Conservation (phyloP, 2,113 vertebrate genomes). For the Charina bottae region DNA sequence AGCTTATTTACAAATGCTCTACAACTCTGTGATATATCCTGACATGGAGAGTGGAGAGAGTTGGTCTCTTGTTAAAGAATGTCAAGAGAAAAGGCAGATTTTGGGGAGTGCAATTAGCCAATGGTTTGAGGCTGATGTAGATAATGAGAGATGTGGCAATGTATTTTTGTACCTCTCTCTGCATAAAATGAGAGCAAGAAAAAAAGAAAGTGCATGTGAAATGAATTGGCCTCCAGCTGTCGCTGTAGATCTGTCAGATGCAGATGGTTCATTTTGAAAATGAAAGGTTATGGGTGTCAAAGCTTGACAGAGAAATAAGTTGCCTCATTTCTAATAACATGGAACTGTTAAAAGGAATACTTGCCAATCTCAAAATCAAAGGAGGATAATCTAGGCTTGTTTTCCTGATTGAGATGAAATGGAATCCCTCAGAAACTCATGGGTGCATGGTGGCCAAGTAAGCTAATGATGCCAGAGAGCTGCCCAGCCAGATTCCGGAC, state of each 20-base stretch:
- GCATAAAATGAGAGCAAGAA: constrained; percentile 20
- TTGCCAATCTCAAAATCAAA: neutral
- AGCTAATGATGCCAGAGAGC: neutral
- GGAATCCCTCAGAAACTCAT: neutral
- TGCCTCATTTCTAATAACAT: constrained; percentile 17
- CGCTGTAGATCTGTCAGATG: neutral
- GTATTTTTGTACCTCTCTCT: constrained; percentile 45
- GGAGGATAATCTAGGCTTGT: neutral
- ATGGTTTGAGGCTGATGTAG: constrained; percentile 69
- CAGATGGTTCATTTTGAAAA: neutral
- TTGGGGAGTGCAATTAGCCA: constrained; percentile 59
- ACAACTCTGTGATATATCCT: neutral
- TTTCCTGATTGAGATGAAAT: neutral
- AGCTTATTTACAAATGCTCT: accelerated
- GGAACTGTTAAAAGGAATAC: neutral
- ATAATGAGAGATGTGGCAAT: constrained; percentile 62
- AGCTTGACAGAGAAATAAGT: constrained; percentile 18
- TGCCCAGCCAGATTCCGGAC: neutral
- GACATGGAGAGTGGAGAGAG: constrained; percentile 39
- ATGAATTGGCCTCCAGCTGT: neutral
- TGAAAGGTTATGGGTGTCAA: constrained; percentile 36
- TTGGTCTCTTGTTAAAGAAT: constrained; percentile 45
- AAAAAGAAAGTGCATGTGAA: constrained; percentile 18
- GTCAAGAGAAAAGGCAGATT: constrained; percentile 50
- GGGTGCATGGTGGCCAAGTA: neutral